Conservation (phyloP, 2,797 vertebrate species). For the Phalanger gymnotis region DNA sequence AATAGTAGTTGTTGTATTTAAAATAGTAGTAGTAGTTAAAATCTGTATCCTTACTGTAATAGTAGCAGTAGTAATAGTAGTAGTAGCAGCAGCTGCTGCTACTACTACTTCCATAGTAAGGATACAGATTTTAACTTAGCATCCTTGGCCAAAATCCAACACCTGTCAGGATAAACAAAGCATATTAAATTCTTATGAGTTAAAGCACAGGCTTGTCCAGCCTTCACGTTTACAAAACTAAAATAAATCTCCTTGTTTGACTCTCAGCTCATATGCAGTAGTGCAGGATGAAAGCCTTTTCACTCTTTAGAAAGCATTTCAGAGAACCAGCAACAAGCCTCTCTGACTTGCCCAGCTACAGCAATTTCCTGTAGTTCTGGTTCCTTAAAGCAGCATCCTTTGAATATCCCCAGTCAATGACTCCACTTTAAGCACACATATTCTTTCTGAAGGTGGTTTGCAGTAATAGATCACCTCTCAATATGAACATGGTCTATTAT, state of each 20-base stretch:
- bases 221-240: constrained; percentile 58
- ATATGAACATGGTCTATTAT: constrained; percentile 39
- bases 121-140: no score
- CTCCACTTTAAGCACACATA: constrained; percentile 19
- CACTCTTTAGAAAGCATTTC: constrained; percentile 14
- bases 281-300: constrained; percentile 15
- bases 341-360: constrained; percentile 18
- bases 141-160: no score
- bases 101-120: no score
- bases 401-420: constrained; percentile 14
- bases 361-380: background rate
- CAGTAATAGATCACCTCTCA: constrained; percentile 36
- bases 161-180: background rate
- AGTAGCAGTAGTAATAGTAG: no score
- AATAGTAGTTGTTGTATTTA: no score
- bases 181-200: background rate
- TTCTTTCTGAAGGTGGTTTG: constrained; percentile 27
- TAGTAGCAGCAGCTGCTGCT: no score
- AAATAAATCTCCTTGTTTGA: constrained; percentile 54
- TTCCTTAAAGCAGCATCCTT: constrained; percentile 34
- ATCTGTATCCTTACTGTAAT: no score
- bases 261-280: constrained; percentile 37
- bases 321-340: background rate
- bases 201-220: constrained; percentile 51
- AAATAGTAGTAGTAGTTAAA: no score